Percentiles rank a stretch among this genome's conserved stretches.
Conservation (phyloP, 1,140 invertebrate species). For the Aphidius gifuensis region DNA sequence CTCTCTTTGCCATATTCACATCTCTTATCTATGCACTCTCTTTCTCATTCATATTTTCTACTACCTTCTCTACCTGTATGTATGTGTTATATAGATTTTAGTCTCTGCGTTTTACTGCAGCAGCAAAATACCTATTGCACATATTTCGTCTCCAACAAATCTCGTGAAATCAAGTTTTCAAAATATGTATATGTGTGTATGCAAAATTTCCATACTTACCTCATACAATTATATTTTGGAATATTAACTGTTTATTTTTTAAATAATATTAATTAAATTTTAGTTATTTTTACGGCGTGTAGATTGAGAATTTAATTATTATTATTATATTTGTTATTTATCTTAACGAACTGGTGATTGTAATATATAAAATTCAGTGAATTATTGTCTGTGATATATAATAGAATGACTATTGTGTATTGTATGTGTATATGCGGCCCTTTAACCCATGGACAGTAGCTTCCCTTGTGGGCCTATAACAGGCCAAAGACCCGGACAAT, state of each 20-base stretch:
- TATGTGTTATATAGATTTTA: no score
- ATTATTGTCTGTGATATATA: no score
- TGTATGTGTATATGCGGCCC: not conserved
- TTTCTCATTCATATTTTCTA: not conserved
- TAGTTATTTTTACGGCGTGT: no score
- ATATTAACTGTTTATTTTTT: no score
- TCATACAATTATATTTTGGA: no score
- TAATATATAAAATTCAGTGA: not conserved
- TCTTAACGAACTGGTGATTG: constrained; percentile 11
- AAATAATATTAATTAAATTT: no score
- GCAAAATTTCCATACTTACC: no score
- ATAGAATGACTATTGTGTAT: no score
- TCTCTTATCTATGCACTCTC: not conserved
- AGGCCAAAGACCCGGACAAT: not conserved
- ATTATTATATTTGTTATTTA: not conserved
- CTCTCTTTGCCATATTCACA: not conserved
- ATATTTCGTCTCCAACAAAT: constrained; percentile 1
- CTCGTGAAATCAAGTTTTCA: constrained; percentile 12
- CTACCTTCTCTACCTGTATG: not conserved
- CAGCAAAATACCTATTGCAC: constrained; percentile 7
- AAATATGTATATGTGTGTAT: no score
- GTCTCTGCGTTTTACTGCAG: not conserved
- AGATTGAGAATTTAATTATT: not conserved
- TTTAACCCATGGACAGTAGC: constrained; percentile 6
- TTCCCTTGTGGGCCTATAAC: not conserved